phyloP scores from a whole-genome alignment of 2,797 vertebrate species.

The Lacerta bilineata region DNA sequence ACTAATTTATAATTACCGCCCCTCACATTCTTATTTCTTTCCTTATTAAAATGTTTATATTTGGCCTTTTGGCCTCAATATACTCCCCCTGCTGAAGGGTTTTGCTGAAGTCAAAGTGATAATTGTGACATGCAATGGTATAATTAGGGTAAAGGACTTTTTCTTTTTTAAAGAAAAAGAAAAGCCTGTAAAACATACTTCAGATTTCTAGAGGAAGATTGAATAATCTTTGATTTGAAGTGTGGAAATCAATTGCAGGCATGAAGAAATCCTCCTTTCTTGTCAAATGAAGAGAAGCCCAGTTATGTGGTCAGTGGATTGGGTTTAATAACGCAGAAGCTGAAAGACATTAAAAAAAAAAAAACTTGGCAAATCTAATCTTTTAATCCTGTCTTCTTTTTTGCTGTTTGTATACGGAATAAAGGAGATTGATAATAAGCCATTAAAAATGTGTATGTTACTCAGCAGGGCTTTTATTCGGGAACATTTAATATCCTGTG shows the following conservation, averaged over 20 bases:
- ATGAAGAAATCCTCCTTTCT: constrained; percentile 65
- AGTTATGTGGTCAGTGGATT: constrained; percentile 62
- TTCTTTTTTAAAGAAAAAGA: neutral
- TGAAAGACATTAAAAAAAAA: constrained; percentile 43
- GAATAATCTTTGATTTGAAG: constrained; percentile 64
- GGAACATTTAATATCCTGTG: constrained; percentile 38
- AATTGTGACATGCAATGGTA: constrained; percentile 31
- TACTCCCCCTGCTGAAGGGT: neutral
- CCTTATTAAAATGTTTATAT: neutral
- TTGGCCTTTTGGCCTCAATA: neutral
- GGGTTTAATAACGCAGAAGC: constrained; percentile 65
- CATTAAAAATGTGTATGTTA: constrained; percentile 73
- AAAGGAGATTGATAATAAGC: constrained; percentile 63
- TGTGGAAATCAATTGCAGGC: constrained; percentile 73
- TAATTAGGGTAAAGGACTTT: constrained; percentile 23
- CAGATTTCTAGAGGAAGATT: constrained; percentile 58
- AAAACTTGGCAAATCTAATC: constrained; percentile 74
- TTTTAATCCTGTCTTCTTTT: constrained; percentile 75
- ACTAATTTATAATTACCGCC: neutral
- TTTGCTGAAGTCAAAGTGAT: neutral
- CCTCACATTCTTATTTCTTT: neutral
- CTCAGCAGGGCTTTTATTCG: constrained; percentile 67
- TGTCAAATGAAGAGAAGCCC: constrained; percentile 45
- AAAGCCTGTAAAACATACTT: constrained; percentile 48
- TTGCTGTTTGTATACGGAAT: constrained; percentile 59